Conservation (phyloP, 2,797 vertebrate species). For the Coregonus sp. region DNA sequence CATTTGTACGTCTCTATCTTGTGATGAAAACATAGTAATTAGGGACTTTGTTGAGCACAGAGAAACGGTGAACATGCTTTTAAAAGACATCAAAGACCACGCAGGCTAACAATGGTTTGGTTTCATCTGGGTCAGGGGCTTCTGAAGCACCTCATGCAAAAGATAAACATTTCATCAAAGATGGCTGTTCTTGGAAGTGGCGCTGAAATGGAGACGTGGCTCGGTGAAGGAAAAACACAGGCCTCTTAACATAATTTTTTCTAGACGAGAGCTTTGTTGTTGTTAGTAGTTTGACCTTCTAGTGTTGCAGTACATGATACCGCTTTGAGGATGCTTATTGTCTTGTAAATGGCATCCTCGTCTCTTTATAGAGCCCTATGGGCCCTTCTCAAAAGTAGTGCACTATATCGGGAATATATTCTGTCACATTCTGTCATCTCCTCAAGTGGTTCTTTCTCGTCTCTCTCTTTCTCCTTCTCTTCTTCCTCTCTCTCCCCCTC, state of each 20-base stretch:
- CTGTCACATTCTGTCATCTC: constrained; percentile 23
- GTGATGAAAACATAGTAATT: constrained; percentile 62
- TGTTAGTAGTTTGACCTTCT: constrained; percentile 58
- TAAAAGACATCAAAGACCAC: constrained; percentile 70
- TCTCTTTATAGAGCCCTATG: too few species aligned
- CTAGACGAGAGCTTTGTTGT: constrained; percentile 50
- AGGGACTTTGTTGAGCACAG: constrained; percentile 47
- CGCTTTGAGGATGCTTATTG: constrained; percentile 1
- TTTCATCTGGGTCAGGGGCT: constrained; percentile 73
- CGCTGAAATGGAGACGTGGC: constrained; percentile 49
- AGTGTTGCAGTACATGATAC: constrained; percentile 33
- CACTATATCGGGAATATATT: constrained; percentile 8
- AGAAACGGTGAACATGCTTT: constrained; percentile 59
- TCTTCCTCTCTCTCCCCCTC: too few species aligned
- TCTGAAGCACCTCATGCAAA: constrained; percentile 55
- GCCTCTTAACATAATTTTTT: constrained; percentile 47
- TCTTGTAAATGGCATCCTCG: background rate
- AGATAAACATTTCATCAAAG: constrained; percentile 60
- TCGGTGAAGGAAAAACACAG: constrained; percentile 60
- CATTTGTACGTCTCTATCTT: constrained; percentile 28
- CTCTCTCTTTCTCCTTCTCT: too few species aligned
- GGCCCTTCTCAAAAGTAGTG: background rate
- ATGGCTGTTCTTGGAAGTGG: constrained; percentile 40
- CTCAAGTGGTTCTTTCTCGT: constrained; percentile 32
- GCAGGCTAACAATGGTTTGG: constrained; percentile 60